phyloP scores from a whole-genome alignment of 2,888 invertebrate species.

The Drosophila pegasa region DNA sequence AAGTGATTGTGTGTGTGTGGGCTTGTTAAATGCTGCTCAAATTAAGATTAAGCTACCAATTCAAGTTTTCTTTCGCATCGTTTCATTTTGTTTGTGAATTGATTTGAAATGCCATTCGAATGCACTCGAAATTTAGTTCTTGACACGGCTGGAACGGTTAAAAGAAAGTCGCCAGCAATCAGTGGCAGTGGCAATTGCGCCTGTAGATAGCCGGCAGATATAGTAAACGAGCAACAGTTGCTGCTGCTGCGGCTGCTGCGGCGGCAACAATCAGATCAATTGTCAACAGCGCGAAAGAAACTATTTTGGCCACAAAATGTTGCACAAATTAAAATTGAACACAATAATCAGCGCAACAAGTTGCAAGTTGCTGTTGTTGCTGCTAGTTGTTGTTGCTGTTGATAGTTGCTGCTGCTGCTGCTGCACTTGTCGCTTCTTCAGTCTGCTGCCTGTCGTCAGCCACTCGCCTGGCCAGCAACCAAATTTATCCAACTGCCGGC shows the following conservation, averaged over 20 bases:
- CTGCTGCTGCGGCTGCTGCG: too few species aligned
- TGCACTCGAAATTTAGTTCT: constrained; percentile 53
- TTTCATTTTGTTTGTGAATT: background rate
- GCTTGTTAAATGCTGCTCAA: constrained; percentile 14
- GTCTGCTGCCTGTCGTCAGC: constrained; percentile 23
- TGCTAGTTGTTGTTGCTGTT: constrained; percentile 26
- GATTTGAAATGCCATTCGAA: constrained; percentile 24
- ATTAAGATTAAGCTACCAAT: background rate
- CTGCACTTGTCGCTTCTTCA: constrained; percentile 22
- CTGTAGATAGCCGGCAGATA: constrained; percentile 12
- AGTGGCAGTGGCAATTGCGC: constrained; percentile 18
- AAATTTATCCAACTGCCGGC: constrained; percentile 31
- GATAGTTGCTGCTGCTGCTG: constrained; percentile 10
- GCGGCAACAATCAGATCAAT: constrained; percentile 42
- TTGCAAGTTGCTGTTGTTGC: constrained; percentile 47
- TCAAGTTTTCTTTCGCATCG: background rate
- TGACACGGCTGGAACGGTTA: constrained; percentile 69
- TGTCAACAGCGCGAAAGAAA: constrained; percentile 35
- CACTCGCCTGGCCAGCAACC: constrained; percentile 12
- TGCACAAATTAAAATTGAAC: constrained; percentile 77
- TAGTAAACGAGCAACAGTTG: constrained; percentile 14
- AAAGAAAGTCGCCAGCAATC: constrained; percentile 66
- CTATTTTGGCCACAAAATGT: constrained; percentile 67
- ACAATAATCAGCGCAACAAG: constrained; percentile 76
- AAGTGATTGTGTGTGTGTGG: constrained; percentile 22